Conservation (phyloP, 1,140 invertebrate species). For the Cydia amplana region DNA sequence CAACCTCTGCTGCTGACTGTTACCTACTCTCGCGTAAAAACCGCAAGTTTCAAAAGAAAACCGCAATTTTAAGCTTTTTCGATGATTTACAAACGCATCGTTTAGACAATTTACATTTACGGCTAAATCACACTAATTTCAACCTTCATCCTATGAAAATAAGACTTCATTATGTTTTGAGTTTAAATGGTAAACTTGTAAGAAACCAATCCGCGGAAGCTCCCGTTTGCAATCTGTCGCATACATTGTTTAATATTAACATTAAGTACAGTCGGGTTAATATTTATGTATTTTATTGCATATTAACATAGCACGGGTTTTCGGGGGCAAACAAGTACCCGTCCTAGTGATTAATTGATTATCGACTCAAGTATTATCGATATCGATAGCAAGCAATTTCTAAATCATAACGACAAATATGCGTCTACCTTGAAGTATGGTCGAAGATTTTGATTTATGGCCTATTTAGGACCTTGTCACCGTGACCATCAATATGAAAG, state of each 20-base stretch:
- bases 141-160: constrained; percentile 33
- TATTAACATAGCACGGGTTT: too few species aligned
- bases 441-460: too few species aligned
- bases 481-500: too few species aligned
- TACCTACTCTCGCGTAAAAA: background rate
- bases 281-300: background rate
- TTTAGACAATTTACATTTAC: constrained; percentile 22
- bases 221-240: constrained; percentile 51
- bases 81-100: background rate
- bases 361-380: too few species aligned
- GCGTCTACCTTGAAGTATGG: too few species aligned
- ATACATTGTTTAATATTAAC: constrained; percentile 37
- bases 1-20: too few species aligned
- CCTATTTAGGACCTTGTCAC: too few species aligned
- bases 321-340: too few species aligned
- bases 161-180: constrained; percentile 24
- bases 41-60: background rate
- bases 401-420: too few species aligned
- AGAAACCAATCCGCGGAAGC: constrained; percentile 43
- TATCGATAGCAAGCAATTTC: too few species aligned
- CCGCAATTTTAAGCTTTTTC: constrained; percentile 9
- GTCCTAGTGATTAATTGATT: background rate
- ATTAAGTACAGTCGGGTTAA: constrained; percentile 29
- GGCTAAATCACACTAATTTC: constrained; percentile 34
- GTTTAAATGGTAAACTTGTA: constrained; percentile 36